A percentile compares a stretch with the other conserved stretches of the same genome.
These are phyloP conservation scores for Erebia ligea DNA, from an alignment of 2,888 invertebrate genomes.

Conservation along the genomic window DNA sequence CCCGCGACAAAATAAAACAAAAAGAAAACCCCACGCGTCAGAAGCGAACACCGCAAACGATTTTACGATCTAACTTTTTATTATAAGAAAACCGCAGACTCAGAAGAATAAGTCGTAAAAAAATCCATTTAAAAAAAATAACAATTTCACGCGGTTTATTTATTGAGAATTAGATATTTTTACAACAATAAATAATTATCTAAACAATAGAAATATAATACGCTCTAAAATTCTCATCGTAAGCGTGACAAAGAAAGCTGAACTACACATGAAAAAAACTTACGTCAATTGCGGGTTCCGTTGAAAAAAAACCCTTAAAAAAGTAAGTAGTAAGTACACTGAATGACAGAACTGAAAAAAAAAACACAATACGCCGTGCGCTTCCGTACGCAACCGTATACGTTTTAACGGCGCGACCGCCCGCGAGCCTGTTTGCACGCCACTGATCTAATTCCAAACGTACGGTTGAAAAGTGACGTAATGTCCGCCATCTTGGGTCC, in stretches of 20 bases:
- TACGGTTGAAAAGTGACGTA: constrained; percentile 79
- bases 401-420: constrained; percentile 45
- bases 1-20: constrained; percentile 13
- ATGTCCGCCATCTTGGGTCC: constrained; percentile 73
- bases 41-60: constrained; percentile 30
- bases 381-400: constrained; percentile 31
- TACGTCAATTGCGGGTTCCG: constrained; percentile 56
- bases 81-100: constrained; percentile 47
- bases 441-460: constrained; percentile 80
- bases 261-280: constrained; percentile 59
- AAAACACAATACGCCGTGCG: constrained; percentile 51
- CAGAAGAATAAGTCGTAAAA: constrained; percentile 50
- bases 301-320: constrained; percentile 45
- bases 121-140: constrained; percentile 29
- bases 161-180: neutral
- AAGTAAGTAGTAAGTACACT: constrained; percentile 35
- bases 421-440: constrained; percentile 59
- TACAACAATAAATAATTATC: neutral
- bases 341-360: constrained; percentile 54
- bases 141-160: constrained; percentile 16
- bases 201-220: neutral
- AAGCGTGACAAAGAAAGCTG: constrained; percentile 44
- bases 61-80: constrained; percentile 51
- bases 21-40: constrained; percentile 34
- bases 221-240: neutral